Evolutionary conservation across 2,797 vertebrate species (phyloP).

Genomic region (Paramormyrops hopkinsi): DNA sequence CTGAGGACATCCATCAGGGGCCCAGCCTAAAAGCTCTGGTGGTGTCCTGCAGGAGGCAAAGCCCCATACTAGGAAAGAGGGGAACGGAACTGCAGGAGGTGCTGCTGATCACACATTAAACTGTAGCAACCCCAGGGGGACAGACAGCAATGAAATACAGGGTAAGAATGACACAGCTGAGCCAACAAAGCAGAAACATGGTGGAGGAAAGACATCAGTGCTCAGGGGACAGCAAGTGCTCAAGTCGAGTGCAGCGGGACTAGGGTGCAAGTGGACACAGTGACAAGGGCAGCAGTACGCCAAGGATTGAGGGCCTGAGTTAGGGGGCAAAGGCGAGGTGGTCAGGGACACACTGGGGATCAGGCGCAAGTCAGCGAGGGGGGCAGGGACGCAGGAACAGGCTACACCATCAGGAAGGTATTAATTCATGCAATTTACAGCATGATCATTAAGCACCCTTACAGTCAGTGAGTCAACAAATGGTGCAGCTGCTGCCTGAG

Average conservation of each 20-base stretch:
- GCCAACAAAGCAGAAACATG: not conserved
- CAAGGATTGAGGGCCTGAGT: not conserved
- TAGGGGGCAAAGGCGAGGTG: not conserved
- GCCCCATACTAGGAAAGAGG: not conserved
- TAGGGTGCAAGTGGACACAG: not conserved
- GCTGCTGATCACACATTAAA: not conserved
- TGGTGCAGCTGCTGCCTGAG: not conserved
- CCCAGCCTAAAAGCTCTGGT: not conserved
- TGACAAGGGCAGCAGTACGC: not conserved
- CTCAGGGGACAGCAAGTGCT: not conserved
- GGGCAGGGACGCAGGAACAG: not conserved
- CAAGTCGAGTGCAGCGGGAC: not conserved
- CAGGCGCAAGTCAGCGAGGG: not conserved
- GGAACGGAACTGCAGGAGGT: not conserved
- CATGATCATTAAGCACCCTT: not conserved
- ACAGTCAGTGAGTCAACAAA: not conserved
- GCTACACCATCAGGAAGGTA: not conserved
- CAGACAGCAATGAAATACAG: not conserved
- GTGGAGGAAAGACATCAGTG: not conserved
- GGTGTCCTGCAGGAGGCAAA: not conserved
- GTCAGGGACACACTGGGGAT: not conserved
- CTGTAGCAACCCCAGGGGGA: not conserved
- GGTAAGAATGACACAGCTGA: not conserved
- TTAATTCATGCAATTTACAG: not conserved
- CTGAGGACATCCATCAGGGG: not conserved